These are phyloP conservation scores for Dipodomys stephensi DNA, from an alignment of 2,113 vertebrate genomes.

Conservation along the genomic window DNA sequence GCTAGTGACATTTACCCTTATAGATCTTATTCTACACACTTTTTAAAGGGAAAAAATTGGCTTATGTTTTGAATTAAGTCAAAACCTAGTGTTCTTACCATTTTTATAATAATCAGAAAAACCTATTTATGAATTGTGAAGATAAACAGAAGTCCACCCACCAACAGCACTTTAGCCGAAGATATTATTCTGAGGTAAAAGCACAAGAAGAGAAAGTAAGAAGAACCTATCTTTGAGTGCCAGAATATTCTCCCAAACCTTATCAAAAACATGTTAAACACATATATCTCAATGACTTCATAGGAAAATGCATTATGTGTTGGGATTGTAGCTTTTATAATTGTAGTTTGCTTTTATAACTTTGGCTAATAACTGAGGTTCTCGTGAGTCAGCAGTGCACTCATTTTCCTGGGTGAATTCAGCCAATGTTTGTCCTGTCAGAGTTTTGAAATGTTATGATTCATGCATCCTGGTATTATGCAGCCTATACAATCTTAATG, in stretches of 20 bases:
- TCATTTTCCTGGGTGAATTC: background rate
- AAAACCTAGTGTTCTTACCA: background rate
- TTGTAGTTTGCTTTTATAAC: background rate
- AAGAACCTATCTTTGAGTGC: background rate
- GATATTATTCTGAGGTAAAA: background rate
- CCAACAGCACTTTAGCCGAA: background rate
- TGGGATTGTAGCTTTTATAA: background rate
- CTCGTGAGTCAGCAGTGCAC: background rate
- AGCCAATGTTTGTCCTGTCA: background rate
- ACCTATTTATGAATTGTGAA: background rate
- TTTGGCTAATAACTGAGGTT: background rate
- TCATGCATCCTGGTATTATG: background rate
- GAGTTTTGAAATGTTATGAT: slow-evolving; percentile 19
- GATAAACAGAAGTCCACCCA: background rate
- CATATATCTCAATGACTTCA: background rate
- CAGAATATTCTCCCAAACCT: background rate
- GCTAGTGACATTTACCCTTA: background rate
- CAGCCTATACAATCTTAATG: background rate
- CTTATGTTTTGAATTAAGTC: background rate
- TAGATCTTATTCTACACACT: background rate
- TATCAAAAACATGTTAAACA: background rate
- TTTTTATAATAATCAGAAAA: slow-evolving; percentile 6
- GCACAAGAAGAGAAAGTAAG: background rate
- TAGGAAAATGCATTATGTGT: background rate
- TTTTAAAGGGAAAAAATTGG: slow-evolving; percentile 13